A percentile compares a stretch with the other conserved stretches of the same genome.
Evolutionary conservation across 2,888 invertebrate genomes (phyloP).

Genomic region (Trimorus sp.): DNA sequence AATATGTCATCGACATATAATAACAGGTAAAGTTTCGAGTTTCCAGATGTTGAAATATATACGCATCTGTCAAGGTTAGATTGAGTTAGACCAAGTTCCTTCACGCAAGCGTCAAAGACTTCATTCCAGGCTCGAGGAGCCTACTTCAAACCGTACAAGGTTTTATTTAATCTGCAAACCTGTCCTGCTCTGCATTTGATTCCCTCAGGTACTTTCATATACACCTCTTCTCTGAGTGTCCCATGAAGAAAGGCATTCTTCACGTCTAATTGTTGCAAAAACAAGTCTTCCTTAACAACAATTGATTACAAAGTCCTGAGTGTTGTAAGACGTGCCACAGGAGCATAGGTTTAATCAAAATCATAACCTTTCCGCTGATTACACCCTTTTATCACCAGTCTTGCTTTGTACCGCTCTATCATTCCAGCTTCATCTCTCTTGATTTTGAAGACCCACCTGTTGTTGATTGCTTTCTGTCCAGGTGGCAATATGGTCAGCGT

Average conservation of each 20-base stretch:
- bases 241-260: conserved; percentile 74
- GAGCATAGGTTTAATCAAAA: conserved; percentile 70
- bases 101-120: conserved; percentile 64
- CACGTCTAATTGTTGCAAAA: conserved; percentile 69
- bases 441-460: conserved; percentile 63
- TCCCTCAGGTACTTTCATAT: conserved; percentile 65
- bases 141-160: conserved; percentile 74
- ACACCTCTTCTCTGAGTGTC: conserved; percentile 68
- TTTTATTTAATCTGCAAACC: conserved; percentile 69
- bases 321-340: conserved; percentile 65
- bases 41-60: conserved; percentile 57
- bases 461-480: conserved; percentile 5
- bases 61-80: conserved; percentile 70
- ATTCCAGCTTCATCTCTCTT: conserved; percentile 51
- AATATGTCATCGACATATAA: conserved; percentile 73
- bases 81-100: conserved; percentile 55
- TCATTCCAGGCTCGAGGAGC: conserved; percentile 72
- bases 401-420: conserved; percentile 68
- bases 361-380: conserved; percentile 64
- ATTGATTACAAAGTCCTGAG: conserved; percentile 3
- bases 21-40: conserved; percentile 58
- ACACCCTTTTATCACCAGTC: conserved; percentile 69
- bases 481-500: background rate
- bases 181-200: conserved; percentile 27
- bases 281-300: conserved; percentile 46